Conservation (phyloP, 2,797 vertebrate genomes). For the Lithobates sylvaticus region DNA sequence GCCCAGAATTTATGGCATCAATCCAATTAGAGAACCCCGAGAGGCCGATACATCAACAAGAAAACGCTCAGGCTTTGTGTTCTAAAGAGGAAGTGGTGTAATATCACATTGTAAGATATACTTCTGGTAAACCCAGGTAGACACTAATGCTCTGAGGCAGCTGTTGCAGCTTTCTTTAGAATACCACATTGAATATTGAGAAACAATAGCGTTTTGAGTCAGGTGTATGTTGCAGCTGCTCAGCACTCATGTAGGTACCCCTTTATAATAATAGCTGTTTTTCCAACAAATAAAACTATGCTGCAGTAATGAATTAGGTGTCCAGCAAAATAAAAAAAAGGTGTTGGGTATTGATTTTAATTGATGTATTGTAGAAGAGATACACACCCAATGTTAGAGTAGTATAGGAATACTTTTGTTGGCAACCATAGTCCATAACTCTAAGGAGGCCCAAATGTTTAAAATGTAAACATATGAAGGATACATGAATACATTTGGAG, state of each 20-base stretch:
- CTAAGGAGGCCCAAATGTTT: no score
- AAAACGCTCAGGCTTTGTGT: slow-evolving; percentile 21
- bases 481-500: no score
- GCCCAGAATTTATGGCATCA: slow-evolving; percentile 46
- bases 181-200: not conserved
- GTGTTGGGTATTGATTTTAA: no score
- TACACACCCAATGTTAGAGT: no score
- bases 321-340: no score
- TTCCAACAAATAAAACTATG: not conserved
- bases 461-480: no score
- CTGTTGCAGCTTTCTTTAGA: not conserved
- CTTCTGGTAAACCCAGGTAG: not conserved
- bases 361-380: no score
- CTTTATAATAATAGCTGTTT: not conserved
- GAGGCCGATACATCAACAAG: slow-evolving; percentile 42
- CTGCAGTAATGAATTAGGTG: no score
- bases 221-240: slow-evolving; percentile 4
- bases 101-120: slow-evolving; percentile 28
- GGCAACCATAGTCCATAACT: no score
- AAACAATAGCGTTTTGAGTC: not conserved
- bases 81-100: slow-evolving; percentile 2
- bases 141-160: not conserved
- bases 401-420: no score
- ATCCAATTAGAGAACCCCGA: slow-evolving; percentile 34
- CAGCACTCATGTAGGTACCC: not conserved